Conservation (phyloP, 2,113 vertebrate species). For the human (Homo sapiens) region DNA sequence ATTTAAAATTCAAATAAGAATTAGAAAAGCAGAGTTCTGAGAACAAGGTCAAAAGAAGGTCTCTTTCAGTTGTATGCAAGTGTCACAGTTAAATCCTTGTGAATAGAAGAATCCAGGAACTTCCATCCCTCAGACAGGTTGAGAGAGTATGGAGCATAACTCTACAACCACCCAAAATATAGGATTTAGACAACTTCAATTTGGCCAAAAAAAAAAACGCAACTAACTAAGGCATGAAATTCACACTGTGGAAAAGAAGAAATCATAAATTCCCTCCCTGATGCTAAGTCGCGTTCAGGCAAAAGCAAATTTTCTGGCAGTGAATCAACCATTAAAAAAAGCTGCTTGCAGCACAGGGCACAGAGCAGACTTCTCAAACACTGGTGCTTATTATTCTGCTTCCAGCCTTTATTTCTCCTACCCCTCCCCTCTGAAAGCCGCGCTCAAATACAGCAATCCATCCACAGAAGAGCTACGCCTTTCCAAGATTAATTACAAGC, state of each 20-base stretch:
- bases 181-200: neutral
- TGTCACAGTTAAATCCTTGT: neutral
- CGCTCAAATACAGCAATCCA: slow-evolving; percentile 64
- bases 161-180: neutral
- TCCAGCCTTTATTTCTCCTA: slow-evolving; percentile 51
- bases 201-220: neutral
- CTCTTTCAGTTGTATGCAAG: neutral
- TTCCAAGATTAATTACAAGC: slow-evolving; percentile 80
- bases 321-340: slow-evolving; percentile 49
- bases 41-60: neutral
- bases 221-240: neutral
- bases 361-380: neutral
- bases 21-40: neutral
- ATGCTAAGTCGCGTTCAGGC: neutral
- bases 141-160: fast-evolving
- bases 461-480: slow-evolving; percentile 68
- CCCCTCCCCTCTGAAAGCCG: slow-evolving; percentile 46
- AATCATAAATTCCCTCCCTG: neutral
- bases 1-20: neutral
- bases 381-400: slow-evolving; percentile 70
- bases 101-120: neutral
- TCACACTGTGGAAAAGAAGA: neutral
- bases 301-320: slow-evolving; percentile 55
- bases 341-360: slow-evolving; percentile 24
- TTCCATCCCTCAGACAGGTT: neutral